A percentile compares a stretch with the other conserved stretches of the same genome.
Conservation (phyloP, 1,140 invertebrate genomes). For the Drosophila ercepeae region DNA sequence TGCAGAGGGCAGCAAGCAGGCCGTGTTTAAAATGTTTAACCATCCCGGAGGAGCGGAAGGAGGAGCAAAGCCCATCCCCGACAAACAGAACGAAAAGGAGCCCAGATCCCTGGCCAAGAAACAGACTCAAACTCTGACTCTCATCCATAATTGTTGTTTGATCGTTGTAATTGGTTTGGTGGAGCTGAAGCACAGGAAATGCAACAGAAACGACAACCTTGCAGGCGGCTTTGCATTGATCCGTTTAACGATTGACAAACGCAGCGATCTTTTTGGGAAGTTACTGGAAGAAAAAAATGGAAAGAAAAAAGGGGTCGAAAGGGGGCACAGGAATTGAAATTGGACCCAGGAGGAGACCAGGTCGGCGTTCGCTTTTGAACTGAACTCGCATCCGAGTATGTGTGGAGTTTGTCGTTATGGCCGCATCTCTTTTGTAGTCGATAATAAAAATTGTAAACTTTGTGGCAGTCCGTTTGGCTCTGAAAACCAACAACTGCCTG, state of each 20-base stretch:
- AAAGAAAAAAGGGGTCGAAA: constrained; percentile 26
- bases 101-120: constrained; percentile 42
- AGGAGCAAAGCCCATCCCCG: not conserved
- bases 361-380: constrained; percentile 41
- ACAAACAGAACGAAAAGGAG: constrained; percentile 15
- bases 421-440: constrained; percentile 53
- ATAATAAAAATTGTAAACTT: constrained; percentile 73
- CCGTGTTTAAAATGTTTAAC: constrained; percentile 63
- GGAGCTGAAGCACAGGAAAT: constrained; percentile 67
- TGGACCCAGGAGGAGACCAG: constrained; percentile 11
- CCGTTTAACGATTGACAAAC: constrained; percentile 79
- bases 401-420: constrained; percentile 35
- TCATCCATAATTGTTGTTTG: constrained; percentile 79
- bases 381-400: constrained; percentile 6
- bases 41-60: constrained; percentile 7
- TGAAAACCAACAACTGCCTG: not conserved
- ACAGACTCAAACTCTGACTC: constrained; percentile 16
- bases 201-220: constrained; percentile 43
- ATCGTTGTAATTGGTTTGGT: constrained; percentile 81
- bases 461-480: constrained; percentile 28
- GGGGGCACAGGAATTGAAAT: constrained; percentile 1
- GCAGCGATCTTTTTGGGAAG: constrained; percentile 31
- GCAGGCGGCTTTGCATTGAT: constrained; percentile 72
- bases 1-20: constrained; percentile 68
- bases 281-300: constrained; percentile 8